phyloP scores from a whole-genome alignment of 1,140 invertebrate genomes.

The Odontomachus brunneus region DNA sequence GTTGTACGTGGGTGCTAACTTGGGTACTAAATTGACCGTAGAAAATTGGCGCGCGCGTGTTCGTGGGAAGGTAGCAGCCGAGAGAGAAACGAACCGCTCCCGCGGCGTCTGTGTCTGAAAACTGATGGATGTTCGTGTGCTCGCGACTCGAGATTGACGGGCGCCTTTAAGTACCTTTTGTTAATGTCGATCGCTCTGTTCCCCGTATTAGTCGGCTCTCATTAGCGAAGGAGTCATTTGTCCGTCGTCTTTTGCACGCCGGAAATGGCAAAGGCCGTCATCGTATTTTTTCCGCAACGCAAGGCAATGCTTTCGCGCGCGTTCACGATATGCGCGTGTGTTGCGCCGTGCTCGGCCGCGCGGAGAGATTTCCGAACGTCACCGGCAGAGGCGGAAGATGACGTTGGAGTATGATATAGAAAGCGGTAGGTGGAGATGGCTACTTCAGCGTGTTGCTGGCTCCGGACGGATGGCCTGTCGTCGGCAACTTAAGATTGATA shows the following conservation, averaged over 20 bases:
- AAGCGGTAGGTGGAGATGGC: constrained; percentile 28
- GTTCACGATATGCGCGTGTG: constrained; percentile 14
- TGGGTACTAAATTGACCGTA: constrained; percentile 20
- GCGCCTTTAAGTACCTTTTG: constrained; percentile 56
- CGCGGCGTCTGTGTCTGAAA: constrained; percentile 44
- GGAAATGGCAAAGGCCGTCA: constrained; percentile 9
- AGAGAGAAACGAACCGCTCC: constrained; percentile 23
- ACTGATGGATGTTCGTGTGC: constrained; percentile 52
- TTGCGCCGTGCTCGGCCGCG: constrained; percentile 13
- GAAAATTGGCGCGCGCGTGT: constrained; percentile 21
- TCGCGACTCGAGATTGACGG: constrained; percentile 52
- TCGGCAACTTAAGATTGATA: constrained; percentile 59
- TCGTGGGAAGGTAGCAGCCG: constrained; percentile 3
- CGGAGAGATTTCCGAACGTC: constrained; percentile 31
- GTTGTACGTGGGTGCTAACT: neutral
- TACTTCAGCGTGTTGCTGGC: constrained; percentile 44
- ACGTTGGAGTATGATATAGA: constrained; percentile 39
- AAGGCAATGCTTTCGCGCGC: constrained; percentile 26
- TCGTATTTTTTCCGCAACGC: constrained; percentile 13
- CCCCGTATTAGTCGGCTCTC: constrained; percentile 45
- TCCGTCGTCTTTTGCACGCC: constrained; percentile 35
- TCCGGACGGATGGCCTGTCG: constrained; percentile 54
- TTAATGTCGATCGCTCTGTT: constrained; percentile 29
- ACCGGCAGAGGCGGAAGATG: constrained; percentile 48
- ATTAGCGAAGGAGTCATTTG: constrained; percentile 46